Evolutionary conservation across 2,888 invertebrate species (phyloP).

Genomic region (Ophion costatus): DNA sequence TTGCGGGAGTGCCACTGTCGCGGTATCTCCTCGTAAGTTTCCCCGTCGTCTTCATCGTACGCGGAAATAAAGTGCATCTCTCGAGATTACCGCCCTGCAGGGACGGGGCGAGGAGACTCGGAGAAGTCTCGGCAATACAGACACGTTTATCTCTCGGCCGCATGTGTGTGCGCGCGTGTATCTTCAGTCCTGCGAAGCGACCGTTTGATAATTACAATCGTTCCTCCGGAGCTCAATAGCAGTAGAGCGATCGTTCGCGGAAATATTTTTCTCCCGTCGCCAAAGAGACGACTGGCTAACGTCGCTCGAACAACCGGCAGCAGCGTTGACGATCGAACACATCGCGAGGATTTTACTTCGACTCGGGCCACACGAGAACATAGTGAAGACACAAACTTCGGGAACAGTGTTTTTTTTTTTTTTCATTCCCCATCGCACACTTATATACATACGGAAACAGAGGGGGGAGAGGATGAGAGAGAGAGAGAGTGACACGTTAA

Average conservation of each 20-base stretch:
- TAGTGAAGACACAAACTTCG: slow-evolving; percentile 14
- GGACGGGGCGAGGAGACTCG: slow-evolving; percentile 24
- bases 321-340: slow-evolving; percentile 42
- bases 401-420: slow-evolving; percentile 36
- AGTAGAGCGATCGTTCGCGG: slow-evolving; percentile 19
- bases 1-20: slow-evolving; percentile 62
- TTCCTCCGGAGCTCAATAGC: slow-evolving; percentile 26
- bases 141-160: slow-evolving; percentile 14
- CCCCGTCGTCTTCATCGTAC: slow-evolving; percentile 39
- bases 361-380: slow-evolving; percentile 27
- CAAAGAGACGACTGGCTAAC: background rate
- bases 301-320: slow-evolving; percentile 37
- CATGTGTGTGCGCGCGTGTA: slow-evolving; percentile 28
- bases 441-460: slow-evolving; percentile 12
- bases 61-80: slow-evolving; percentile 57
- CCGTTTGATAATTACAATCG: slow-evolving; percentile 47
- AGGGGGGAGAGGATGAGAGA: slow-evolving; percentile 33
- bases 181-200: slow-evolving; percentile 33
- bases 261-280: slow-evolving; percentile 4
- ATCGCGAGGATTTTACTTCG: slow-evolving; percentile 29
- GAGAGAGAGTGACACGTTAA: slow-evolving; percentile 62
- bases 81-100: slow-evolving; percentile 48
- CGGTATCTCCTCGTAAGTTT: slow-evolving; percentile 20
- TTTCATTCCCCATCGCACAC: slow-evolving; percentile 7
- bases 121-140: slow-evolving; percentile 23